Percentiles rank a stretch among this genome's conserved stretches.
phyloP scores from a whole-genome alignment of 2,113 vertebrate species.

The Periophthalmus modestus region DNA sequence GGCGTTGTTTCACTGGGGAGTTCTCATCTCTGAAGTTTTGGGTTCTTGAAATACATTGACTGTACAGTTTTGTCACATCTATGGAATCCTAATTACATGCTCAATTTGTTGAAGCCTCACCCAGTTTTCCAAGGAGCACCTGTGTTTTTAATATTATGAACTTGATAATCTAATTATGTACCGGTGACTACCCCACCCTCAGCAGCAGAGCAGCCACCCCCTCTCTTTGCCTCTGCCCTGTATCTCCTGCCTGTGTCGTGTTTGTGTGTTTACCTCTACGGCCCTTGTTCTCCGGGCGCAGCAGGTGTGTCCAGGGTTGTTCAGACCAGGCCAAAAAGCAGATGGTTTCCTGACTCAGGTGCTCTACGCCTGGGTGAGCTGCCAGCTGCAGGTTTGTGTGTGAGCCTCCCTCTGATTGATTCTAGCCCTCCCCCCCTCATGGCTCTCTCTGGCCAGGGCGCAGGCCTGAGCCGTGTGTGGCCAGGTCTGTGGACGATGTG shows the following conservation, averaged over 20 bases:
- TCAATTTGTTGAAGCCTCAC: too few species aligned
- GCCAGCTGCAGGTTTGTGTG: constrained; percentile 65
- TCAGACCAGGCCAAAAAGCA: constrained; percentile 60
- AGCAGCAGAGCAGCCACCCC: constrained; percentile 3
- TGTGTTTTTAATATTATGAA: background rate
- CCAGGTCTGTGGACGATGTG: constrained; percentile 48
- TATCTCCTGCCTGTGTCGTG: constrained; percentile 21
- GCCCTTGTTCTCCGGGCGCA: constrained; percentile 63
- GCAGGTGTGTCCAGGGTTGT: constrained; percentile 63
- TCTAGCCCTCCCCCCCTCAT: constrained; percentile 8
- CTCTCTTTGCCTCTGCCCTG: constrained; percentile 14
- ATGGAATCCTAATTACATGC: too few species aligned
- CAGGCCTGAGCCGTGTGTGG: constrained; percentile 18
- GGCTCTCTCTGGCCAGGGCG: constrained; percentile 26
- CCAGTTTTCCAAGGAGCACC: too few species aligned
- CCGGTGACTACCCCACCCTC: constrained; percentile 8
- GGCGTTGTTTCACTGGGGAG: background rate
- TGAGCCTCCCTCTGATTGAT: constrained; percentile 61
- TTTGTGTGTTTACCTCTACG: constrained; percentile 55
- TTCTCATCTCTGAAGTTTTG: background rate
- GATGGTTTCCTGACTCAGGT: constrained; percentile 71
- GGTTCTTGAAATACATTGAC: background rate
- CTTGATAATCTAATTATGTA: background rate
- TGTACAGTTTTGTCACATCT: background rate
- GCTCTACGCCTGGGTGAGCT: constrained; percentile 61